Base-by-base conservation (phyloP, 2,888 invertebrate species). In the Gerris lacustris region DNA sequence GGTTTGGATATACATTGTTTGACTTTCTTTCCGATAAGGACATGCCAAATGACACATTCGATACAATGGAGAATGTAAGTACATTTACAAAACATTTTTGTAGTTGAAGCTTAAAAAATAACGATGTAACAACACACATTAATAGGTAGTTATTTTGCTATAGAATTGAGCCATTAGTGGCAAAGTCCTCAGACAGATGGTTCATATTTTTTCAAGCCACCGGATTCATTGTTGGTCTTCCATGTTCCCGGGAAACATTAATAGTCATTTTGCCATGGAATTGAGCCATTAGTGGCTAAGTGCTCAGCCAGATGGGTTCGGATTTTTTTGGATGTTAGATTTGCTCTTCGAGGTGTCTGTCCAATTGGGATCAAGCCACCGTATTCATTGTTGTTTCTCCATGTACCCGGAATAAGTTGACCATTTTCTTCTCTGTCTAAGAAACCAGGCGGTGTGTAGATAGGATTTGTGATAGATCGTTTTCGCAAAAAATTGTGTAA, bases 401-500 rank as follows among this genome's bases (percentile, higher is more conserved):
- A 31, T 31, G 31, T 31, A 31, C 31, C 31, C 31, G 31, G 31
- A 31, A 31, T 31, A 31, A 31, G 31, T 31, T 31, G 31, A 31
- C 31, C 31, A 31, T 31, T 31, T 31, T 31, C 31, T 31, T 31
- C 31, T 31, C 31, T 31, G 31, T 31, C 31, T 31, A 31, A 31
- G 31, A 31, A 31, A 31, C 31, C 31, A 31, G 31, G 31, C 31
- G 31, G 70, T 68, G 70, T 71, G 71, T 74, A 74, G 68, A 74
- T 68, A 31, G 31, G 31, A 44, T 68, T 71, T 67, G 66, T 72
- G 45, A 70, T 69, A 18, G 18, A n/a, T 71, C 72, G 73, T 72
- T 72, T 74, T 70, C 74, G 72, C 69, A 76, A 74, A 73, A 73
- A 76, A 70, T 73, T 75, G 71, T 75, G 75, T 47, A 76, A 72